A percentile compares a stretch with the other conserved stretches of the same genome.
Conservation (phyloP, 2,113 vertebrate genomes). For the Coracopsis vasa region DNA sequence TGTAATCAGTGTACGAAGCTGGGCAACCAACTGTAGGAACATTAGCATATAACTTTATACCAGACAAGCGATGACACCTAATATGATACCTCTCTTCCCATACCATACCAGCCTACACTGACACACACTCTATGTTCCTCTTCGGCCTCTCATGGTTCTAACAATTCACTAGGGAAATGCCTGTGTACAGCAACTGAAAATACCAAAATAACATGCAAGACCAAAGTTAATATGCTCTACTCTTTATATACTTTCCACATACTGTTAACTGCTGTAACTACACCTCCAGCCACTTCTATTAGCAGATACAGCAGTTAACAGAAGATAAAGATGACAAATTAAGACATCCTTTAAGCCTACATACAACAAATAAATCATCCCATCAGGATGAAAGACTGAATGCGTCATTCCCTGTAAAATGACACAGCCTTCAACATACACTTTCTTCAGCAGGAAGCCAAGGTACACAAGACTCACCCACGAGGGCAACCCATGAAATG, state of each 20-base stretch:
- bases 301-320: neutral
- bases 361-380: neutral
- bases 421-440: neutral
- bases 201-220: neutral
- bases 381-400: neutral
- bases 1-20: neutral
- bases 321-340: neutral
- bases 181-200: neutral
- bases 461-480: neutral
- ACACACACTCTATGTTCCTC: neutral
- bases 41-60: neutral
- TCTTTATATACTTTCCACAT: neutral
- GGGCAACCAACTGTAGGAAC: neutral
- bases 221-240: neutral
- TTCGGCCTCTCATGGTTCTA: neutral
- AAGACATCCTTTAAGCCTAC: neutral
- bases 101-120: neutral
- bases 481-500: fast-evolving
- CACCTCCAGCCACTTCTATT: neutral
- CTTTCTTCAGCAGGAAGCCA: neutral
- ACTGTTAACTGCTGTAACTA: neutral
- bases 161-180: neutral
- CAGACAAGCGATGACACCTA: neutral
- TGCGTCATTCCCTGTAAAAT: neutral
- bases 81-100: neutral